A percentile compares a stretch with the other conserved stretches of the same genome.
Evolutionary conservation across 2,113 vertebrate genomes (phyloP).

Genomic region (Rhinopithecus roxellana): DNA sequence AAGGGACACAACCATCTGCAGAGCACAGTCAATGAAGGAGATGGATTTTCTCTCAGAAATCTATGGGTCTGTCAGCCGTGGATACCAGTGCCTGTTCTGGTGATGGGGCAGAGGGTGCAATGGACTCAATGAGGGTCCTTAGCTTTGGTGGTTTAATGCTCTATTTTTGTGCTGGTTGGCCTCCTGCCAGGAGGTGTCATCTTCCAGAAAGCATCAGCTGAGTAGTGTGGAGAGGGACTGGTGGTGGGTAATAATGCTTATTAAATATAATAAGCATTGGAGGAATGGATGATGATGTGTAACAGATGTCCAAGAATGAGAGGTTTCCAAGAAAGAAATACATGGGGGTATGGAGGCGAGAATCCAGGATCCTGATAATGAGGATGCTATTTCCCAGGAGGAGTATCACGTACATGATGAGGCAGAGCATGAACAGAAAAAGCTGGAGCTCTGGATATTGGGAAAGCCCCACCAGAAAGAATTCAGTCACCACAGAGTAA

Average conservation of each 20-base stretch:
- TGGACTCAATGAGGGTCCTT: too few species aligned
- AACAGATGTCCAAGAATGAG: conserved; percentile 68
- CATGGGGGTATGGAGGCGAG: conserved; percentile 62
- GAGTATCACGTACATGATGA: conserved; percentile 54
- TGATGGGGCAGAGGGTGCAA: too few species aligned
- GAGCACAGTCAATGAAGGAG: conserved; percentile 51
- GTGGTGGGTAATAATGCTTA: too few species aligned
- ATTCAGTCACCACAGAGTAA: conserved; percentile 39
- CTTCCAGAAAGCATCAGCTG: too few species aligned
- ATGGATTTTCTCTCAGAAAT: conserved; percentile 48
- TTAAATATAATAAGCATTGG: conserved; percentile 32
- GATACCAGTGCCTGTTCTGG: too few species aligned
- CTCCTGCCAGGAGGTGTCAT: too few species aligned
- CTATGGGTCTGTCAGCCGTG: too few species aligned
- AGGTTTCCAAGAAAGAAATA: conserved; percentile 75
- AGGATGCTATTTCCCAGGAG: conserved; percentile 60
- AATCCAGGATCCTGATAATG: conserved; percentile 23
- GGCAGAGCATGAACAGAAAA: conserved; percentile 44
- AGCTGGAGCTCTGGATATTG: conserved; percentile 48
- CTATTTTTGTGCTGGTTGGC: too few species aligned
- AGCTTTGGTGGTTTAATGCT: too few species aligned
- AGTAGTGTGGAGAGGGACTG: too few species aligned
- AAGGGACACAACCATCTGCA: conserved; percentile 66
- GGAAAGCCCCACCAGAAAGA: conserved; percentile 66
- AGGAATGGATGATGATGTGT: conserved; percentile 57